Evolutionary conservation across 2,797 vertebrate species (phyloP), one percentile per base, ranked within the genome.

Genomic region (Eutrigla gurnardus): DNA sequence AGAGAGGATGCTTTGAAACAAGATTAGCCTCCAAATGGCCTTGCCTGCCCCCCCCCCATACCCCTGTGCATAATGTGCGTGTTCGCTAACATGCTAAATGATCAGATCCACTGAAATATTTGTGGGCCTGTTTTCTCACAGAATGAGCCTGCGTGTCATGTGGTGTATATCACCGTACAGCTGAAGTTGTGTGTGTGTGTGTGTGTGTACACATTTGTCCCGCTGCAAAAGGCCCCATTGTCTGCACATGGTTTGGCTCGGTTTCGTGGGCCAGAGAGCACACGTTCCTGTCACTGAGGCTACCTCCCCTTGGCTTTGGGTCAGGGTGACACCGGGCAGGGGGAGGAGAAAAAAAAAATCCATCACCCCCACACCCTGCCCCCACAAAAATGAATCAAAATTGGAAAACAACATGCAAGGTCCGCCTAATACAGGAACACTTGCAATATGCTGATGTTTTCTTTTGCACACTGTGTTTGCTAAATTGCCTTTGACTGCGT

Each of bases 401-500:
- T 91, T 92, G 89, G 85, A 93, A 92, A 94, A 92, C 93, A 94
- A 94, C 93, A 93, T 90, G 91, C 92, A 91, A 91, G 92, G 90
- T 89, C 88, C 80, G 81, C 87, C 90, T 94, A 93, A 94, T 93
- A 93, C 90, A 92, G 89, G 92, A 95, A 93, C 95, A 95, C 94
- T 94, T 94, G 91, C 93, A 96, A 98, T 97, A 94, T 97, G 97
- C 97, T 98, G 97, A 98, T 97, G 97, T 96, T 97, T 97, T 96
- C 95, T 96, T 98, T 98, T 97, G 93, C 96, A 95, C 96, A 94
- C 94, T 85, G 95, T 96, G 96, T 97, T 97, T 97, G 96, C 96
- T 97, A 98, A 98, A 98, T 98, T 98, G 97, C 97, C 97, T 98
- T 97, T 98, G 97, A 98, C 97, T 97, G 97, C 96, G 96, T 97